Evolutionary conservation across 2,113 vertebrate genomes (phyloP), one percentile per base, ranked within the genome.

Genomic region (Ceratotherium simum): DNA sequence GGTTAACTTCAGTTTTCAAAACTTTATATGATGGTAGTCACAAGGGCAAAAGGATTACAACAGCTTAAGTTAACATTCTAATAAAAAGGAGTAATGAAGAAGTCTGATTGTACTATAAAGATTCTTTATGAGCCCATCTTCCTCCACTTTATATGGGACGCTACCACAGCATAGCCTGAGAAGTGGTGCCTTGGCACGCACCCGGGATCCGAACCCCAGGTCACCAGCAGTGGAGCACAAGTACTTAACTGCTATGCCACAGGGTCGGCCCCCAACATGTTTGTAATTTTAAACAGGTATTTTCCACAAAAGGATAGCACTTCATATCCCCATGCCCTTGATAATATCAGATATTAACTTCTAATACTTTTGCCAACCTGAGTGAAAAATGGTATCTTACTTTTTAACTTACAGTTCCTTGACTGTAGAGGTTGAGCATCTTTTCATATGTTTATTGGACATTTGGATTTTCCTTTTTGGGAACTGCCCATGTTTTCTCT

Each of bases 31-130:
- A 64, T 88, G 10, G 16, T 93, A 93, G 60, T 89, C 31, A 92
- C 14, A 73, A 86, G 51, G 39, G n/a, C 82, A 76, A 88, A 92
- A 83, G 36, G 25, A 75, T 69, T 87, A 83, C 21, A 84, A 33
- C 54, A 83, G 42, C n/a, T 92, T 48, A 83, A 75, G 13, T 75
- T 86, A 60, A 60, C 72, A 72, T 48, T 89, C 42, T 70, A 78
- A 20, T 79, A 70, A 95, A 92, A 88, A 17, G 42, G 72, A 4
- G 39, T 90, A 90, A 92, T 54, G 62, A 82, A 78, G 64, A 80
- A 56, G n/a, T 42, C 36, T 81, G 29, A 79, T 64, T 48, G 4
- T 54, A 48, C 42, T 12, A 72, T 39, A 80, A 86, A 93, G 69
- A 82, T 97, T 86, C 76, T 76, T 85, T 76, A 25, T 69, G 42